Percentiles rank a stretch among this genome's conserved stretches.
These are phyloP conservation scores for Sylvietta virens DNA, from an alignment of 2,113 vertebrate species.

Conservation along the genomic window DNA sequence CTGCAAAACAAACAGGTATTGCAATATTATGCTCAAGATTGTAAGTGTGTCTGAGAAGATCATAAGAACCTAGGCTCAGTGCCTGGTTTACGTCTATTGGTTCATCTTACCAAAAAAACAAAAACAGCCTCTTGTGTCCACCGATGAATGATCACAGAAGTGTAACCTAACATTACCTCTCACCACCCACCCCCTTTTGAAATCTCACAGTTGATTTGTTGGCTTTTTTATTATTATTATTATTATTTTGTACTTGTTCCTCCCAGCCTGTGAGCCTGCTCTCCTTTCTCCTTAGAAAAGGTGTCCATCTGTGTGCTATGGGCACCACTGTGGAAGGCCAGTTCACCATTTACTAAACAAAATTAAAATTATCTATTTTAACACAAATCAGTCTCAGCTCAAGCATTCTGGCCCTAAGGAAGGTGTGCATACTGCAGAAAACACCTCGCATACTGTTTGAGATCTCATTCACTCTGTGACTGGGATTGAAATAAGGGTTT, in stretches of 20 bases:
- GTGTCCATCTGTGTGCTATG: neutral
- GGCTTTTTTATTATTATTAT: too few relatives aligned
- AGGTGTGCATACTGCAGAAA: neutral
- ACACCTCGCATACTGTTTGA: neutral
- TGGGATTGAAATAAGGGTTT: neutral
- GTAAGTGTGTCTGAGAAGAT: neutral
- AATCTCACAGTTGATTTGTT: neutral
- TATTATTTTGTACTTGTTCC: neutral
- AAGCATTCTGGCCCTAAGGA: neutral
- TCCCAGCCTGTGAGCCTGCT: neutral
- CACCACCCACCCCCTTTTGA: neutral
- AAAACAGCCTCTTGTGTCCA: neutral
- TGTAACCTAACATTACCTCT: fast-evolving
- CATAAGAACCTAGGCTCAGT: neutral
- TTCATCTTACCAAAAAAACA: neutral
- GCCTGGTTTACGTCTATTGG: neutral
- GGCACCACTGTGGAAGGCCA: neutral
- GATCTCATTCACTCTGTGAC: neutral
- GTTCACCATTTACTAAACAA: neutral
- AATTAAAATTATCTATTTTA: neutral
- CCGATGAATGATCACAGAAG: neutral
- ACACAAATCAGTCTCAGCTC: neutral
- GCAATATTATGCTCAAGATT: neutral
- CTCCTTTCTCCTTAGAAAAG: neutral
- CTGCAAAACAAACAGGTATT: neutral